Evolutionary conservation across 2,888 invertebrate species (phyloP), one percentile per base, ranked within the genome.

Genomic region (Alviniconcha strummeri): DNA sequence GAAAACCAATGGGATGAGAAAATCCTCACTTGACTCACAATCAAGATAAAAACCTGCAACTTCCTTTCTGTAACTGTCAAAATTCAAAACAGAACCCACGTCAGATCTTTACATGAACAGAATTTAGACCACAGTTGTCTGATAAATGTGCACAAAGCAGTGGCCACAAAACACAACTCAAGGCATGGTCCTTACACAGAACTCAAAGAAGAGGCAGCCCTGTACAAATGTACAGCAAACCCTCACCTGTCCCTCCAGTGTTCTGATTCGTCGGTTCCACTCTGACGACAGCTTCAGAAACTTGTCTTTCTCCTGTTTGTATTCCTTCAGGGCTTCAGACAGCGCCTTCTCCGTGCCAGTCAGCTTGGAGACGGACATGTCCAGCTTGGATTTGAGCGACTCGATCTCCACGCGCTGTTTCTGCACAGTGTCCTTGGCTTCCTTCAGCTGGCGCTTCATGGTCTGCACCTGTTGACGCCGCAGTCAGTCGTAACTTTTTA

Each of bases 261-360:
- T 89, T 64, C 91, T 85, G 17, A 90, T 90, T 81, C 90, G 88
- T 60, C 88, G 88, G 83, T 90, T 91, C 89, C 90, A 92, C 74
- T 92, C 92, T 80, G 88, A 88, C 15, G 90, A 88, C 36, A 91
- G 86, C 85, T 91, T 91, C 79, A 90, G 86, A 82, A 90, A 90
- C 85, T 86, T 86, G 77, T 92, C 92, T 81, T 91, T 91, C 83
- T 92, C 91, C 80, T 89, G 90, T 79, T 92, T 92, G 36, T 90
- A 87, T 79, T 91, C 91, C 76, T 89, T 90, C 19, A 91, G 85
- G 15, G 91, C 91, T 79, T 92, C 91, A 9, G 91, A 90, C 52
- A 92, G 84, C 54, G 91, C 92, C 81, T 91, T 90, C 85, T 92
- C 91, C 19, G 92, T 91, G 74, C 91, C 91, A 9, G 91, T 90